Percentiles rank a stretch among this genome's conserved stretches.
phyloP scores from a whole-genome alignment of 2,797 vertebrate genomes.

The Myotis planiceps region DNA sequence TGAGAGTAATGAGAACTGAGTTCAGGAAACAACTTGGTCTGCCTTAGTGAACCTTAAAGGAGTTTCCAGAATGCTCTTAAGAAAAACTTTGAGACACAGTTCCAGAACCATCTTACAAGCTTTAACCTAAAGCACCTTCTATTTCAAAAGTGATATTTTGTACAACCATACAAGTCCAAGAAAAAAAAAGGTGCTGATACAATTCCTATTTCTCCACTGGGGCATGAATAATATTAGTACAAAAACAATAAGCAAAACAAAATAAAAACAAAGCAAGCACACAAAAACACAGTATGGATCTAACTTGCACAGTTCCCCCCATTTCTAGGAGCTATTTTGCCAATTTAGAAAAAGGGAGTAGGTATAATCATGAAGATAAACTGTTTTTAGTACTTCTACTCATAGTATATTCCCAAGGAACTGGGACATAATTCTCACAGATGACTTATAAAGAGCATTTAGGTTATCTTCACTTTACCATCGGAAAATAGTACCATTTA shows the following conservation, averaged over 20 bases:
- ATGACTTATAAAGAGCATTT: background rate
- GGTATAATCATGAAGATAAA: background rate
- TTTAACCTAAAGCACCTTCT: background rate
- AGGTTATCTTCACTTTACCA: background rate
- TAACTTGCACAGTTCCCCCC: background rate
- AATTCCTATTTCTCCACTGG: background rate
- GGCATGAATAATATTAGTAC: background rate
- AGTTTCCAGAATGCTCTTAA: background rate
- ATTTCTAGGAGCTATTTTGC: background rate
- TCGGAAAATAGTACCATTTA: slow-evolving; percentile 18
- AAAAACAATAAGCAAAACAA: slow-evolving; percentile 4
- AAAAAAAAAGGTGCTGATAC: slow-evolving; percentile 32
- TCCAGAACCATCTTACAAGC: background rate
- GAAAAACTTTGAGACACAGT: background rate
- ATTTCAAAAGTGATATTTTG: background rate
- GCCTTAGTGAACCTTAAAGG: background rate
- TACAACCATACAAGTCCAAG: background rate
- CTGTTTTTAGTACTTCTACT: background rate
- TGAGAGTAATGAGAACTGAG: background rate
- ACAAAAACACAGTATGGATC: background rate
- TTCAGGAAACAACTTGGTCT: background rate
- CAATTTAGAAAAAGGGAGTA: background rate
- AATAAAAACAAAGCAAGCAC: background rate
- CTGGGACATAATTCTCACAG: background rate
- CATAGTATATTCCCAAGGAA: background rate